Evolutionary conservation across 2,113 vertebrate genomes (phyloP).

Genomic region (Opisthocomus hoazin): DNA sequence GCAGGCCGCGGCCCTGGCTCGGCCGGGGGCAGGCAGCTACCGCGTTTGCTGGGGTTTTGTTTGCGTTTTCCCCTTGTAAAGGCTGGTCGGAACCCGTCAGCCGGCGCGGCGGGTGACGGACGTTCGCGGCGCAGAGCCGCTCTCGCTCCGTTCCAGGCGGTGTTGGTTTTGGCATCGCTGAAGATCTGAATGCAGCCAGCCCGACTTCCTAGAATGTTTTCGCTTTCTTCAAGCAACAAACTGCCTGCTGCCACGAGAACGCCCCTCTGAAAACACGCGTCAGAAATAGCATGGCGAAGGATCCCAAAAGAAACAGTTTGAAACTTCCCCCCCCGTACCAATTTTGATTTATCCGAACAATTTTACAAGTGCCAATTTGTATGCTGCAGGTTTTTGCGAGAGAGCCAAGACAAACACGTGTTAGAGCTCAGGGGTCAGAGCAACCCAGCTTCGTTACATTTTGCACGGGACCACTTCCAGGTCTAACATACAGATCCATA

Average conservation of each 20-base stretch:
- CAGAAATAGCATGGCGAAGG: constrained; percentile 43
- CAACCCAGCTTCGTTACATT: constrained; percentile 42
- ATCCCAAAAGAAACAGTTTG: constrained; percentile 59
- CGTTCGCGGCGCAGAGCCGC: constrained; percentile 45
- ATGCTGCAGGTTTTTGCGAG: constrained; percentile 33
- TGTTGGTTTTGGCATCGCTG: constrained; percentile 55
- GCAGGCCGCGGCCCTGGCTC: background rate
- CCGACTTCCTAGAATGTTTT: constrained; percentile 60
- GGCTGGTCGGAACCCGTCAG: constrained; percentile 1
- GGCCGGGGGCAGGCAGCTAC: background rate
- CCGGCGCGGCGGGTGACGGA: constrained; percentile 53
- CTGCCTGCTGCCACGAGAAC: constrained; percentile 58
- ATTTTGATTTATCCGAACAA: constrained; percentile 61
- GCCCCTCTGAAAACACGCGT: background rate
- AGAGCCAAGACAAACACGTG: constrained; percentile 56
- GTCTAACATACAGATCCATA: constrained; percentile 27
- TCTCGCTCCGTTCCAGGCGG: constrained; percentile 41
- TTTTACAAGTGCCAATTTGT: constrained; percentile 59
- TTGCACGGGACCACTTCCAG: constrained; percentile 52
- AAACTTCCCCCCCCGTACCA: background rate
- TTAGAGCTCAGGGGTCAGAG: constrained; percentile 40
- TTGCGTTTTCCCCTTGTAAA: constrained; percentile 16
- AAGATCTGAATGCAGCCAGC: constrained; percentile 43
- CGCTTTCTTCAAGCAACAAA: constrained; percentile 52
- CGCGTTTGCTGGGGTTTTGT: background rate